phyloP scores from a whole-genome alignment of 2,888 invertebrate species.

The Embidobia sp. region DNA sequence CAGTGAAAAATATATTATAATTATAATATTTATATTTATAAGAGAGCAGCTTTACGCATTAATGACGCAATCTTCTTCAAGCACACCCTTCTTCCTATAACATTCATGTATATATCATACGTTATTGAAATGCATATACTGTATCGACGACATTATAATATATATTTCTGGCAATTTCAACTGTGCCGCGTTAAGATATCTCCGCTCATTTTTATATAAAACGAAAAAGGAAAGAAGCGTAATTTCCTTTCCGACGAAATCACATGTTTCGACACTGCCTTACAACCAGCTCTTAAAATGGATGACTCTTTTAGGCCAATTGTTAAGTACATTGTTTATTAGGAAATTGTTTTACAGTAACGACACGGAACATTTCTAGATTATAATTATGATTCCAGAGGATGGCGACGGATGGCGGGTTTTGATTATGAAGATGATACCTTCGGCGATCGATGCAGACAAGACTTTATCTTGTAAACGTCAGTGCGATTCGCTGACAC shows the following conservation, averaged over 20 bases:
- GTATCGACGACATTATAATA: slow-evolving; percentile 18
- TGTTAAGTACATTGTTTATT: too few relatives aligned
- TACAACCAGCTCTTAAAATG: too few relatives aligned
- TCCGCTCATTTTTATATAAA: not conserved
- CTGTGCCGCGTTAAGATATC: slow-evolving; percentile 4
- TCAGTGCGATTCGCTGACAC: slow-evolving; percentile 4
- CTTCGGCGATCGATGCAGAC: not conserved
- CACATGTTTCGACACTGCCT: too few relatives aligned
- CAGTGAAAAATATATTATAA: slow-evolving; percentile 46
- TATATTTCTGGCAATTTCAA: slow-evolving; percentile 21
- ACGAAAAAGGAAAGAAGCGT: not conserved
- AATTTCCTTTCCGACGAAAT: too few relatives aligned
- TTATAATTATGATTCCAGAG: too few relatives aligned
- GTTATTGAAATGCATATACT: slow-evolving; percentile 17
- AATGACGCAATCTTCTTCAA: slow-evolving; percentile 18
- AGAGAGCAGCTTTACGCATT: slow-evolving; percentile 34
- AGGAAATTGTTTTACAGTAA: too few relatives aligned
- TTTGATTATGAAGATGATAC: slow-evolving; percentile 24
- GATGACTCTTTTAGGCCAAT: too few relatives aligned
- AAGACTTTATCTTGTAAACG: slow-evolving; percentile 29
- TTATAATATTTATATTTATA: slow-evolving; percentile 12
- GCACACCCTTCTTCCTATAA: slow-evolving; percentile 20
- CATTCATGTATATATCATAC: slow-evolving; percentile 33
- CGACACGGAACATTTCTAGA: too few relatives aligned
- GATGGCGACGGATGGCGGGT: slow-evolving; percentile 2